These are phyloP conservation scores for Benthochromis sp. DNA, from an alignment of 2,113 vertebrate species.

Conservation along the genomic window DNA sequence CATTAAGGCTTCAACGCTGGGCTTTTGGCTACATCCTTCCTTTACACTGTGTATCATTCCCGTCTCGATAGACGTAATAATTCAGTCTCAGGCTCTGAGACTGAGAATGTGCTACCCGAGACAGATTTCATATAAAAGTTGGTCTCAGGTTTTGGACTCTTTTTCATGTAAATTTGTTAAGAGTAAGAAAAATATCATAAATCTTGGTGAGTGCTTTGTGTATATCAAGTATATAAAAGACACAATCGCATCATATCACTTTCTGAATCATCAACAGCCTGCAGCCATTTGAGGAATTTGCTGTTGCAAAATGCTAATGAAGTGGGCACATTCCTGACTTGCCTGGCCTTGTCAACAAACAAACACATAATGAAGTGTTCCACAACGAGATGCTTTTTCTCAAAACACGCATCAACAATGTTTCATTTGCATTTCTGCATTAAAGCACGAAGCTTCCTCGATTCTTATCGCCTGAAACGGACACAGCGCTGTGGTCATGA, in stretches of 20 bases:
- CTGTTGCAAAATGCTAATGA: neutral
- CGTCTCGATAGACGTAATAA: neutral
- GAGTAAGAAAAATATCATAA: neutral
- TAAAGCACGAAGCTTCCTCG: neutral
- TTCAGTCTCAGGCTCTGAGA: neutral
- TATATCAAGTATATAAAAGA: neutral
- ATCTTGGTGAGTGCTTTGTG: neutral
- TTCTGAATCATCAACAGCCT: neutral
- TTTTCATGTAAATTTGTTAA: neutral
- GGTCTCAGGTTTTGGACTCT: neutral
- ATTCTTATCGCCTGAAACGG: neutral
- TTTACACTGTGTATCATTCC: neutral
- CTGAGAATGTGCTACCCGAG: neutral
- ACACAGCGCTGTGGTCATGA: constrained; percentile 2
- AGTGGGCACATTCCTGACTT: neutral
- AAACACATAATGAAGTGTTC: neutral
- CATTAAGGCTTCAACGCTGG: neutral
- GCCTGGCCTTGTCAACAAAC: neutral
- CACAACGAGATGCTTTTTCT: neutral
- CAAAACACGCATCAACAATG: no score
- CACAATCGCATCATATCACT: neutral
- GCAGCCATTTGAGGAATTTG: neutral
- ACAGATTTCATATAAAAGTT: neutral
- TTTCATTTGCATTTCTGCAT: neutral
- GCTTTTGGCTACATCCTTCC: neutral